phyloP scores from a whole-genome alignment of 2,888 invertebrate genomes.

The Blastobasis lacticolella region DNA sequence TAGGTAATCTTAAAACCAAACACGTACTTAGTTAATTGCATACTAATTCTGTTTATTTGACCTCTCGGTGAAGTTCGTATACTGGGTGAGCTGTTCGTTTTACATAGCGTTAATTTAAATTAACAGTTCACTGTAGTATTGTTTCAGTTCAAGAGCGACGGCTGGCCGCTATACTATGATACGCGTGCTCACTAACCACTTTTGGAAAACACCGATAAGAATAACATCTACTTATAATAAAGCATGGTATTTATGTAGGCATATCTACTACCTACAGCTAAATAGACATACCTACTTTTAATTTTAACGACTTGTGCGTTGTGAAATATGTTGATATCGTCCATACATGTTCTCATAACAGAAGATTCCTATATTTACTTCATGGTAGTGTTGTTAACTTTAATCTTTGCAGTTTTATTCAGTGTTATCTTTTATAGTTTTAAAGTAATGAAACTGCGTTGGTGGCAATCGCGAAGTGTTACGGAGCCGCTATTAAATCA shows the following conservation, averaged over 20 bases:
- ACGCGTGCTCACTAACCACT: background rate
- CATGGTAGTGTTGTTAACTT: background rate
- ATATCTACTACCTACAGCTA: too few relatives aligned
- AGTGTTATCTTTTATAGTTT: background rate
- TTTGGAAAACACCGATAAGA: background rate
- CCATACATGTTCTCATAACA: background rate
- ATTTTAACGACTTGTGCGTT: too few relatives aligned
- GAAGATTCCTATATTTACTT: background rate
- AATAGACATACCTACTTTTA: too few relatives aligned
- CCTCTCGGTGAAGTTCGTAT: slow-evolving; percentile 2
- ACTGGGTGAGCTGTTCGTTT: slow-evolving; percentile 9
- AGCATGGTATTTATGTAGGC: too few relatives aligned
- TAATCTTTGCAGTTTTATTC: background rate
- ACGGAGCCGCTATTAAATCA: background rate
- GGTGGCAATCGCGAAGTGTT: background rate
- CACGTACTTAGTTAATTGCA: background rate
- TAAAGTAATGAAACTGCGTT: background rate
- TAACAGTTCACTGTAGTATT: slow-evolving; percentile 5
- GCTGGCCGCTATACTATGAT: too few relatives aligned
- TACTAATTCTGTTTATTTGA: slow-evolving; percentile 1
- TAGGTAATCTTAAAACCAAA: too few relatives aligned
- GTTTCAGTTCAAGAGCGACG: background rate
- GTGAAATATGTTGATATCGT: background rate
- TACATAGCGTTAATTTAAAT: slow-evolving; percentile 16
- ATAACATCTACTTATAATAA: too few relatives aligned